Conservation (phyloP, 1,140 invertebrate genomes). For the Drosophila tristis region DNA sequence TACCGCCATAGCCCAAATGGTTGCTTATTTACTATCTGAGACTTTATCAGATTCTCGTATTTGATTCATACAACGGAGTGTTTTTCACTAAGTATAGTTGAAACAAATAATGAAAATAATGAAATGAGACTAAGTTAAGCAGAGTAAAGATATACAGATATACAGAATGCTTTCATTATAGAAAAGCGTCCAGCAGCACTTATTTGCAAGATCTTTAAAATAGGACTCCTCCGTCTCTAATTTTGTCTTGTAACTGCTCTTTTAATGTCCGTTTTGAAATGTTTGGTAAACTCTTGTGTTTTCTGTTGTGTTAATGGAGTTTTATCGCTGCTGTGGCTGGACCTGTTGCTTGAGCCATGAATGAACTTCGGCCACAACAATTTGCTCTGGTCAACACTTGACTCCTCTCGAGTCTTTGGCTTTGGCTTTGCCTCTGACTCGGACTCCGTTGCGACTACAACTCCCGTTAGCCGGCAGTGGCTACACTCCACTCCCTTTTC, state of each 20-base stretch:
- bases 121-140: no score
- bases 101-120: no score
- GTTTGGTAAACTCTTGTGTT: conserved; percentile 17
- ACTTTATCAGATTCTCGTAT: no score
- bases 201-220: no score
- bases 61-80: no score
- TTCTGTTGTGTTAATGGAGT: conserved; percentile 6
- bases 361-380: conserved; percentile 38
- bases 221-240: neutral
- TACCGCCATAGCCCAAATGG: no score
- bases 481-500: conserved; percentile 54
- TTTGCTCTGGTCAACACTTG: conserved; percentile 41
- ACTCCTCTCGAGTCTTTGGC: conserved; percentile 31
- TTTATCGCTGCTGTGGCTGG: conserved; percentile 19
- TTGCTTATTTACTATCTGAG: no score
- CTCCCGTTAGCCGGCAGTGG: conserved; percentile 48
- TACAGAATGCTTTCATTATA: no score
- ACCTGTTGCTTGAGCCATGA: conserved; percentile 29
- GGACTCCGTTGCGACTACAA: conserved; percentile 26
- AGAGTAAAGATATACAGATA: no score
- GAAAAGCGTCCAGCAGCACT: no score
- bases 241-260: neutral
- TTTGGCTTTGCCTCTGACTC: conserved; percentile 26
- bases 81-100: no score
- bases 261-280: no score